Percentiles rank a stretch among this genome's conserved stretches.
phyloP scores from a whole-genome alignment of 2,797 vertebrate species.

The Helostoma temminkii region DNA sequence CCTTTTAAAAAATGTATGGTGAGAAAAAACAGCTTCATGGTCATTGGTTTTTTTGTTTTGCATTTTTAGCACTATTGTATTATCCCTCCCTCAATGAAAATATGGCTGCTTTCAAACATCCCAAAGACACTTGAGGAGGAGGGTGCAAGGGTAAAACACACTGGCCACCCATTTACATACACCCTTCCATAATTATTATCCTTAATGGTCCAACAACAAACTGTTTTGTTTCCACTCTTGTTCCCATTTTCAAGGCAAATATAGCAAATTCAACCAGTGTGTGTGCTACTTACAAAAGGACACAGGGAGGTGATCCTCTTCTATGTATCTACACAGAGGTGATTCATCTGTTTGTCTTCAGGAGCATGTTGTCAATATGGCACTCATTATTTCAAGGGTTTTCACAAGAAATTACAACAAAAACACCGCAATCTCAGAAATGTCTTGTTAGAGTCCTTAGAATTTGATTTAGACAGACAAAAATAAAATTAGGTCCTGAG shows the following conservation, averaged over 20 bases:
- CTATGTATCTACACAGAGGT: constrained; percentile 22
- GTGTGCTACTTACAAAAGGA: constrained; percentile 32
- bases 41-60: constrained; percentile 16
- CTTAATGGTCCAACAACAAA: constrained; percentile 18
- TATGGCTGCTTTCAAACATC: constrained; percentile 4
- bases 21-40: constrained; percentile 35
- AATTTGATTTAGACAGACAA: constrained; percentile 10
- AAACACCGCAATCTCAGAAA: constrained; percentile 33
- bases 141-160: constrained; percentile 38
- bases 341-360: constrained; percentile 25
- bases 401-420: background rate
- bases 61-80: background rate
- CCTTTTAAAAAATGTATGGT: constrained; percentile 29
- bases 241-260: constrained; percentile 48
- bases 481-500: constrained; percentile 54
- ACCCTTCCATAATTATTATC: constrained; percentile 11
- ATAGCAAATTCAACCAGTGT: constrained; percentile 22
- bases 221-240: background rate
- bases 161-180: background rate
- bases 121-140: constrained; percentile 24
- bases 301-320: constrained; percentile 31
- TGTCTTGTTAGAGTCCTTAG: background rate
- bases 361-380: constrained; percentile 2
- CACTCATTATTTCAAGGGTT: constrained; percentile 2
- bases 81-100: constrained; percentile 13